Evolutionary conservation across 2,888 invertebrate species (phyloP).

Genomic region (Spodoptera littoralis): DNA sequence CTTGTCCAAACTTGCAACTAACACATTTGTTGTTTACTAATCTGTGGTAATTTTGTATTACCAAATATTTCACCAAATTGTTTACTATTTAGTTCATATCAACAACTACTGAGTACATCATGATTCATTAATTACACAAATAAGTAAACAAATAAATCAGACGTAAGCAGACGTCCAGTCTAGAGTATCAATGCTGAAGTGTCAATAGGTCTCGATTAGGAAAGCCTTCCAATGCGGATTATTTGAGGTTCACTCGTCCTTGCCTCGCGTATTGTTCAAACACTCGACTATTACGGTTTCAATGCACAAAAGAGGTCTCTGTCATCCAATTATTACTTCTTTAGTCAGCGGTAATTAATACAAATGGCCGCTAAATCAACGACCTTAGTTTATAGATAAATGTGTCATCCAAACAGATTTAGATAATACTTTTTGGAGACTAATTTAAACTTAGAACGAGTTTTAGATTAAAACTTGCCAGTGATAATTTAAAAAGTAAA

Average conservation of each 20-base stretch:
- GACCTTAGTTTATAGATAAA: conserved; percentile 19
- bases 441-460: conserved; percentile 41
- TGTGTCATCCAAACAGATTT: conserved; percentile 14
- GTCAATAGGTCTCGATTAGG: conserved; percentile 11
- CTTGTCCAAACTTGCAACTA: too few relatives aligned
- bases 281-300: conserved; percentile 31
- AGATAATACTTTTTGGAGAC: conserved; percentile 25
- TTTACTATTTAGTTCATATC: too few relatives aligned
- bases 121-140: too few relatives aligned
- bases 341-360: conserved; percentile 15
- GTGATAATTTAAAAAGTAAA: conserved; percentile 54
- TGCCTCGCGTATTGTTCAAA: conserved; percentile 21
- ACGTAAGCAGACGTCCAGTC: neutral
- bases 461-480: conserved; percentile 37
- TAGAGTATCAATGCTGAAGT: conserved; percentile 10
- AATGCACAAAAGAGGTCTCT: conserved; percentile 10
- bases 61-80: too few relatives aligned
- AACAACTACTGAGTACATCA: too few relatives aligned
- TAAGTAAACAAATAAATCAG: neutral
- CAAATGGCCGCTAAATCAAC: conserved; percentile 12
- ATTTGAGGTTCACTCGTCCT: conserved; percentile 31
- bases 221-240: conserved; percentile 40
- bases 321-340: conserved; percentile 22
- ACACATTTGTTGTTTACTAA: too few relatives aligned
- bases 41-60: too few relatives aligned